These are phyloP conservation scores for Gnathonemus echidnorhynchus DNA, from an alignment of 2,113 vertebrate genomes.

Conservation along the genomic window DNA sequence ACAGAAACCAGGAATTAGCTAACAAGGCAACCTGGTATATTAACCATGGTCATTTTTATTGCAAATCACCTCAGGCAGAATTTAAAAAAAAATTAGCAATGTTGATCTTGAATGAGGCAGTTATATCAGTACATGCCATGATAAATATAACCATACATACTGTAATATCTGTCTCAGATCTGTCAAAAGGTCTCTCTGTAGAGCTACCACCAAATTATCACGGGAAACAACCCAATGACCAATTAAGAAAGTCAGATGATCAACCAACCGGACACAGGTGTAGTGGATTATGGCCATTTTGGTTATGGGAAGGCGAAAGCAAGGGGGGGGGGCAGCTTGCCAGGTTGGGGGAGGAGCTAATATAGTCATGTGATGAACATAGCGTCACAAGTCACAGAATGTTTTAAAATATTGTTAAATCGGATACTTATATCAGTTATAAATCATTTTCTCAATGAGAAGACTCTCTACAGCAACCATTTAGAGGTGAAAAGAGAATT, in stretches of 20 bases:
- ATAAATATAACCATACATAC: neutral
- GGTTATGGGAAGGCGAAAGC: neutral
- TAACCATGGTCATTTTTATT: neutral
- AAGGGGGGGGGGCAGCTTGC: neutral
- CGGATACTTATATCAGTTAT: neutral
- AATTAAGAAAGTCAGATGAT: neutral
- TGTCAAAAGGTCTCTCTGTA: neutral
- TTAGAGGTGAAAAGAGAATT: neutral
- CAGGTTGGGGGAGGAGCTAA: neutral
- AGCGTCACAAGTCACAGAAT: neutral
- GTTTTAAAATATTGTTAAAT: neutral
- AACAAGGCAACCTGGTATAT: neutral
- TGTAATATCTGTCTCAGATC: neutral
- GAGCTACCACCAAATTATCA: neutral
- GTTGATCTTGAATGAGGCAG: neutral
- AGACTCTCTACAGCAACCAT: neutral
- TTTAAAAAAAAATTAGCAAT: neutral
- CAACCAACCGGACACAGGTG: neutral
- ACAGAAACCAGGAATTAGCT: neutral
- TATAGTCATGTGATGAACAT: neutral
- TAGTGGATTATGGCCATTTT: neutral
- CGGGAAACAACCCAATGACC: neutral
- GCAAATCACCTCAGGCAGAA: neutral
- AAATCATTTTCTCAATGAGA: neutral
- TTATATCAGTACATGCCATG: neutral